These are phyloP conservation scores for Pao palembangensis DNA, from an alignment of 2,113 vertebrate genomes.

Conservation along the genomic window DNA sequence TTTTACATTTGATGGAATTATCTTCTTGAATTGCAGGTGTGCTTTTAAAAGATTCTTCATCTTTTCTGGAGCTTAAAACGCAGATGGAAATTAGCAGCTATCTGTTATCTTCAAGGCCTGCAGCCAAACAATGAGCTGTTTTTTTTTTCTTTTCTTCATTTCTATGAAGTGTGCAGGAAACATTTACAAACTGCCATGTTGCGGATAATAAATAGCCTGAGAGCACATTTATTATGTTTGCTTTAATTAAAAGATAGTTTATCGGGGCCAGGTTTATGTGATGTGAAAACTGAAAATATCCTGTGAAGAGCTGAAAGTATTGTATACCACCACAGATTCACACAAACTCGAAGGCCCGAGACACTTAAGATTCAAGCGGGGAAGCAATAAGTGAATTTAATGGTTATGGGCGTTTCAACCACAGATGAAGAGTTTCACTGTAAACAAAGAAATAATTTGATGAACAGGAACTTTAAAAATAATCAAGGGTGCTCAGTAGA, in stretches of 20 bases:
- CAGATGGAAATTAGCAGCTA: background rate
- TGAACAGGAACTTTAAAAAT: background rate
- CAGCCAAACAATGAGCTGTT: background rate
- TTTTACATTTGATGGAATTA: constrained; percentile 20
- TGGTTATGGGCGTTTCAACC: background rate
- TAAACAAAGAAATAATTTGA: background rate
- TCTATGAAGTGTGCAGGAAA: constrained; percentile 10
- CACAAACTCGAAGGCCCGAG: background rate
- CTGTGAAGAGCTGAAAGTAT: constrained; percentile 10
- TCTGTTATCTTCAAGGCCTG: background rate
- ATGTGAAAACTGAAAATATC: constrained; percentile 26
- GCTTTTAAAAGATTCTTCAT: constrained; percentile 26
- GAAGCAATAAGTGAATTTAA: background rate
- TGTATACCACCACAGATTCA: constrained; percentile 4
- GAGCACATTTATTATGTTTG: constrained; percentile 15
- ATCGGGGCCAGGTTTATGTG: constrained; percentile 17
- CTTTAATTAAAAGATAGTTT: constrained; percentile 42
- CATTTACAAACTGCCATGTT: constrained; percentile 18
- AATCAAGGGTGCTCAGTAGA: background rate
- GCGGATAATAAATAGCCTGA: constrained; percentile 2
- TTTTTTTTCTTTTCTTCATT: no score
- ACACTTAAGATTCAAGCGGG: background rate
- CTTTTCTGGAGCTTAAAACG: background rate
- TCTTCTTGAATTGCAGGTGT: constrained; percentile 23
- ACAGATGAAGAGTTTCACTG: background rate